Evolutionary conservation across 1,140 invertebrate species (phyloP), one percentile per base, ranked within the genome.

Genomic region (Drosophila simulans): DNA sequence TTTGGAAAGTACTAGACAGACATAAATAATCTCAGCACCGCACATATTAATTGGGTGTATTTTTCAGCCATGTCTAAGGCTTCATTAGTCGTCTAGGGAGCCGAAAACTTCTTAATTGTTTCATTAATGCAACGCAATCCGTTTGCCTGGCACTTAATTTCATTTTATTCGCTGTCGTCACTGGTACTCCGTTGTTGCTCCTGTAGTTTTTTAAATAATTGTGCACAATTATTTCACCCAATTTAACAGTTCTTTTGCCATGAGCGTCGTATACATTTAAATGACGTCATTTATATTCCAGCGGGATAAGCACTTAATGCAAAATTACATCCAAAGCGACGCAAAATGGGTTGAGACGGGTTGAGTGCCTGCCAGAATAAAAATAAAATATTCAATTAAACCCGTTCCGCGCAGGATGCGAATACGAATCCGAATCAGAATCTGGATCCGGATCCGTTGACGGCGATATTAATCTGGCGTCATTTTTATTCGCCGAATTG

Each of bases 381-480:
- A 88, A 89, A 88, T 80, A 89, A 88, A 83, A 86, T 88, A 88
- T 88, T 89, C 83, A 88, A 88, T 88, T 88, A 89, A 88, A 89
- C 83, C 84, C 83, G 74, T 51, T 77, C 88, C 72, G 40, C 37
- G 13, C 37, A 39, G 40, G n/a, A 42, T 42, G 34, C 46, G 31
- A 31, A 31, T 31, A 8, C 7, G 7, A 8, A 31, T 31, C 8
- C 31, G 31, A 8, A 31, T 10, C 31, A 31, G 31, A 31, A 31
- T 31, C 7, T 8, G 27, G 27, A 31, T 31, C 7, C 27, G 58
- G 59, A 66, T 75, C 70, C 84, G 83, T 83, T 89, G 84, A 89
- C 83, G 88, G 76, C 66, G 66, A 70, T 88, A 88, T 88, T 88
- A 88, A 88, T 88, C 83, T 89, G 59, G 43, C 51, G 75, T 83